Base-by-base conservation (phyloP, 92 coral and sea anemone genomes). In the Phymanthus crucifer region DNA sequence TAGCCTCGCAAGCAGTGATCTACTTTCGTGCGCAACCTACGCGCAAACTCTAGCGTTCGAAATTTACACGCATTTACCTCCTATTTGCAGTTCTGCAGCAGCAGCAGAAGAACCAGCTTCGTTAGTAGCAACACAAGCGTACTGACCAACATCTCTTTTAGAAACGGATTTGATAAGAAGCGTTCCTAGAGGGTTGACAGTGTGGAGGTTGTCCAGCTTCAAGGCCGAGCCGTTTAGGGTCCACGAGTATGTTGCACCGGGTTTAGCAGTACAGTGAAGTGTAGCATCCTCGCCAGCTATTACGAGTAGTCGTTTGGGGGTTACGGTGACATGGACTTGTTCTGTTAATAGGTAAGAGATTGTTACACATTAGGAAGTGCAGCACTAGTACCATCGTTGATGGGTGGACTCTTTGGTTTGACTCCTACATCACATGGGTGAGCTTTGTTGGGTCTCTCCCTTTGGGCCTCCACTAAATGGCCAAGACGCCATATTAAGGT, bases 71-170 rank as follows among this genome's bases (percentile, higher is more conserved):
- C 23, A 19, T 75, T 43, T 69, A 92, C 97, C 94, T 87, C 97
- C 97, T 36, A 85, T 78, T 14, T 74, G 45, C 17, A 92, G 70
- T 58, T 77, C 70, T 1, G 86, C 88, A 9, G 88, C 61, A 40
- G 75, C 85, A 0, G 90, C 97, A 33, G 84, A 70, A 32, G 78
- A 6, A 0, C 97, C 97, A 75, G 91, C 97, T 66, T 87, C 92
- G 81, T 85, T 92, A 71, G 76, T 74, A 46, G 97, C 97, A 35
- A 92, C 78, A 73, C 97, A 92, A 40, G 83, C 92, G 68, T 92
- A 92, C 85, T 90, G 94, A 6, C 92, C 91, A 12, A 86, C 70
- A 74, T 90, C 97, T 57, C 75, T 87, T 12, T 84, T 73, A 43
- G 88, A 57, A 71, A 89, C 79, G 31, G 85, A 80, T 40, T 81